Base-by-base conservation (phyloP, 2,888 invertebrate genomes). In the Biston betularia region DNA sequence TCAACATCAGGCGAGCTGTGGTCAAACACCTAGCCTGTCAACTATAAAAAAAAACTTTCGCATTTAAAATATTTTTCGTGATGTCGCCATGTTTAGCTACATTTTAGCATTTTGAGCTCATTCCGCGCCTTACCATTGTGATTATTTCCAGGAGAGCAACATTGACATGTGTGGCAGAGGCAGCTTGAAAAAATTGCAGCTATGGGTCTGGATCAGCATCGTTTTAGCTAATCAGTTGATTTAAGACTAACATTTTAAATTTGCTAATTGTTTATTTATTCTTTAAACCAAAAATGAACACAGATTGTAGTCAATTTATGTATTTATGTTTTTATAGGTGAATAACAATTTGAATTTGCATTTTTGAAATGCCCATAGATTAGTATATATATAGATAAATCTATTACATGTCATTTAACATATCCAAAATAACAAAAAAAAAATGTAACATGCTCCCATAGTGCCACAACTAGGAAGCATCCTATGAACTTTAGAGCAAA, bases 101-200 rank as follows among this genome's bases (percentile, higher is more conserved):
- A 14, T n/a, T 38, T 38, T 38, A 38, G 38, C 38, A 38, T 38
- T 38, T 38, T 38, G 6, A 38, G 38, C 1, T 9, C 1, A 38
- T 38, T 24, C 24, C 24, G 24, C 24, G 24, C 24, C 24, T 24
- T 24, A 14, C 7, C 0, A 2, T 14, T 45, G 45, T 14, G 45
- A 65, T n/a, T 52, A 63, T 72, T 71, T 69, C 60, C 89, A 95
- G 96, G 96, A 96, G 79, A 95, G 95, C 85, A 94, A 95, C 79
- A 96, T 96, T 65, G 95, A 96, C 79, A 94, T 96, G 87, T 96
- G 96, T 75, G 96, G 96, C 50, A 90, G 94, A 12, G 90, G 90
- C 60, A 90, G 87, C 53, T 85, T 80, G 8, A 74, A 75, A 46
- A 80, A 73, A 68, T 76, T 75, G 59, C 68, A 80, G 50, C 73